Base-by-base conservation (phyloP, 2,113 vertebrate genomes). In the Nematolebias whitei region DNA sequence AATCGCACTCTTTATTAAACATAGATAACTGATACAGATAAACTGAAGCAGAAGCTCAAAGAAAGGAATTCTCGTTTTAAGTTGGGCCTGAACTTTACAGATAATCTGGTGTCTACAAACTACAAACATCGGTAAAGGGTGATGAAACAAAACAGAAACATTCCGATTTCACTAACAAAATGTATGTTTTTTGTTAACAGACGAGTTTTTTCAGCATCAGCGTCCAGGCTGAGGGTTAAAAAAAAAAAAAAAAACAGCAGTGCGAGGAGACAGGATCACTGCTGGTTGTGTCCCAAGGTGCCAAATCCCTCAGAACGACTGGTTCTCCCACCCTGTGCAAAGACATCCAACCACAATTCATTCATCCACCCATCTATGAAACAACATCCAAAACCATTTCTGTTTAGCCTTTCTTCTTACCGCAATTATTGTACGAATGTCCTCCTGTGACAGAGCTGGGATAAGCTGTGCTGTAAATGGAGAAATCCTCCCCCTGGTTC, bases 391-490 rank as follows among this genome's bases (percentile, higher is more conserved):
- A 18, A 24, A 18, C 5, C 32, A 5, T 10, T 10, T 10, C 14
- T 74, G 32, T n/a, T 26, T 13, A 3, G 23, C 12, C 32, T 14
- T 12, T 18, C 13, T 0, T 14, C 85, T 84, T 63, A 90, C 90
- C 85, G 3, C 88, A 87, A 45, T 26, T 85, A 58, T 57, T 84
- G 29, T 90, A 91, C 3, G 45, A 59, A n/a, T 90, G 90, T 1
- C 81, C 83, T 2, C 86, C 88, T 0, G 89, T 88, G 38, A 89
- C 88, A 2, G 89, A 85, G 57, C 80, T 89, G 15, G 90, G 87
- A 18, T 90, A 89, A n/a, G 89, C 86, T 1, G 88, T 90, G 76
- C 87, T 90, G 80, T 90, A 91, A 69, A 86, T 78, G 0, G 87
- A 85, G 71, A 78, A 85, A 57, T 76, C 49, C 43, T 65, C 76